Percentiles rank a stretch among this genome's conserved stretches.
phyloP scores from a whole-genome alignment of 1,140 invertebrate genomes.

The Chionoecetes opilio region DNA sequence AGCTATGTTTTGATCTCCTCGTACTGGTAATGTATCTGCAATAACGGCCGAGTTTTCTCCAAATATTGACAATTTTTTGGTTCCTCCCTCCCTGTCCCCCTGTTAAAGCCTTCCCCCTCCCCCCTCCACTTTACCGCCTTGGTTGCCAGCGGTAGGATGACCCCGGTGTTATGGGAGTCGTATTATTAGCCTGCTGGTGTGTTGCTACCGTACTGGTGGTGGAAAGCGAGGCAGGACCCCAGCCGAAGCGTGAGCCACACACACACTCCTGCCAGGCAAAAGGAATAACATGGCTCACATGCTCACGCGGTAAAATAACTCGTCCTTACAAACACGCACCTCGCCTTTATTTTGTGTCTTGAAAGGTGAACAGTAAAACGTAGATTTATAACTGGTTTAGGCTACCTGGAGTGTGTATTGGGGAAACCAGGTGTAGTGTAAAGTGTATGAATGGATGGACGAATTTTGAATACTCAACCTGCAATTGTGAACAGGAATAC shows the following conservation, averaged over 20 bases:
- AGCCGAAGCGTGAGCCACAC: neutral
- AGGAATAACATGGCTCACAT: neutral
- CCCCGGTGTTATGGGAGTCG: neutral
- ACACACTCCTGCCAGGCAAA: slow-evolving; percentile 7
- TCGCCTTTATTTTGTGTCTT: neutral
- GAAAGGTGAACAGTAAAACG: neutral
- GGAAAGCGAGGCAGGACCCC: neutral
- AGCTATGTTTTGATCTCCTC: neutral
- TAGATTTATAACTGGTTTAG: neutral
- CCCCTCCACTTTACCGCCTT: neutral
- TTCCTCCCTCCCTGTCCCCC: neutral
- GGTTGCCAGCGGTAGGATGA: neutral
- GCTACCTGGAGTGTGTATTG: neutral
- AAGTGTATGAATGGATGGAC: neutral
- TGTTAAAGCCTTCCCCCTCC: neutral
- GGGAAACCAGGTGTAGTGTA: neutral
- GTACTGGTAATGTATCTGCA: neutral
- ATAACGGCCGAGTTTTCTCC: neutral
- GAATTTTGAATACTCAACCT: no score
- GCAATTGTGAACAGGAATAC: neutral
- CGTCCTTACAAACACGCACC: neutral
- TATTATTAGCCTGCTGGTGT: slow-evolving; percentile 15
- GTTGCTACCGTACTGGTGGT: slow-evolving; percentile 24
- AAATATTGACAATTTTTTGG: slow-evolving; percentile 15
- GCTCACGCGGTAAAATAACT: neutral